These are phyloP conservation scores for Notamacropus eugenii DNA, from an alignment of 2,797 vertebrate genomes.

Conservation along the genomic window DNA sequence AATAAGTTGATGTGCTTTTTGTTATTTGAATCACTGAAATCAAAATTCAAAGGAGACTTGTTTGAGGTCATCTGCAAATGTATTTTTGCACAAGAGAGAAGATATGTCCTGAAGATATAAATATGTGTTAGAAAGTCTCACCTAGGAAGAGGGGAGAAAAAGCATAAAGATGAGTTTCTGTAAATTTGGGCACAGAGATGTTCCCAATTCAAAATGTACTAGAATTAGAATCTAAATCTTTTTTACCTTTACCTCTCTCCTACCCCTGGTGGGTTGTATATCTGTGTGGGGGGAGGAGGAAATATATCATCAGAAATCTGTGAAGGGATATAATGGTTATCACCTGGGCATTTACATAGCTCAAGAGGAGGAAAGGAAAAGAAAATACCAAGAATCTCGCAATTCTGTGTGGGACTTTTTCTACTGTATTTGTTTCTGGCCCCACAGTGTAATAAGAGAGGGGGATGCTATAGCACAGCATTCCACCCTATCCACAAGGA, in stretches of 20 bases:
- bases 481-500: neutral
- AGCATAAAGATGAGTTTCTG: neutral
- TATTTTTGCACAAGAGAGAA: neutral
- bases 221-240: neutral
- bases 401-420: neutral
- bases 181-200: neutral
- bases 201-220: neutral
- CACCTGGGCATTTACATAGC: neutral
- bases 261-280: neutral
- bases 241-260: neutral
- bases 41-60: neutral
- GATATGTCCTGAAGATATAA: neutral
- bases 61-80: neutral
- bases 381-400: neutral
- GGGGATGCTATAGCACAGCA: neutral
- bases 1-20: neutral
- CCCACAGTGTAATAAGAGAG: neutral
- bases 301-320: neutral
- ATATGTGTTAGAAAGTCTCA: neutral
- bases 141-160: neutral
- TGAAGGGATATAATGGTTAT: neutral
- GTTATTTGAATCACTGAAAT: neutral
- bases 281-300: neutral
- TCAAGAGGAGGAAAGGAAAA: neutral
- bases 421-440: neutral